Conservation (phyloP, 2,113 vertebrate genomes). For the Ophiodon elongatus region DNA sequence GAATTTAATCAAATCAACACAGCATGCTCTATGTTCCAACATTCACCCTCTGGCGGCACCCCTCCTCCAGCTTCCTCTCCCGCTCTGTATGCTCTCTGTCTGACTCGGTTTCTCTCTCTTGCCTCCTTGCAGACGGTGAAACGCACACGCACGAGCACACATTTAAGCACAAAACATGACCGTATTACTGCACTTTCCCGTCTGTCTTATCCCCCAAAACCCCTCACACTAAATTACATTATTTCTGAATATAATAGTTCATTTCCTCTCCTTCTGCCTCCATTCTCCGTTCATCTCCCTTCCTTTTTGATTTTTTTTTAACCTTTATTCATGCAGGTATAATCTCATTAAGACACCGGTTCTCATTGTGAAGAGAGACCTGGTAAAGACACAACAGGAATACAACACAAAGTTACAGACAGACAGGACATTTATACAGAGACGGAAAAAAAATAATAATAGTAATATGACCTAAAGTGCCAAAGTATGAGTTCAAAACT, state of each 20-base stretch:
- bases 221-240: neutral
- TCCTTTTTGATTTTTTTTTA: neutral
- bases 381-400: neutral
- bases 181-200: neutral
- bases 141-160: constrained; percentile 10
- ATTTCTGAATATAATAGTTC: neutral
- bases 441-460: neutral
- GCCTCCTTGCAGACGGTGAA: constrained; percentile 20
- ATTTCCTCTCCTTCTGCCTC: neutral
- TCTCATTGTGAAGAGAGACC: neutral
- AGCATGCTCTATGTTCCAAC: constrained; percentile 74
- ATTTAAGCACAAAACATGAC: neutral
- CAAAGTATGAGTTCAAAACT: neutral
- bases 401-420: neutral
- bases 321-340: neutral
- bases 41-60: constrained; percentile 70
- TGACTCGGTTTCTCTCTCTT: constrained; percentile 32
- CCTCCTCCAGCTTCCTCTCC: constrained; percentile 58
- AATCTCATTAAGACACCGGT: neutral
- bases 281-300: neutral
- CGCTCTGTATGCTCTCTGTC: constrained; percentile 41
- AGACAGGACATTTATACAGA: neutral
- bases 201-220: neutral
- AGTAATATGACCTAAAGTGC: neutral
- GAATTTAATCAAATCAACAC: constrained; percentile 81